Base-by-base conservation (phyloP, 2,113 vertebrate genomes). In the Varanus salvator region DNA sequence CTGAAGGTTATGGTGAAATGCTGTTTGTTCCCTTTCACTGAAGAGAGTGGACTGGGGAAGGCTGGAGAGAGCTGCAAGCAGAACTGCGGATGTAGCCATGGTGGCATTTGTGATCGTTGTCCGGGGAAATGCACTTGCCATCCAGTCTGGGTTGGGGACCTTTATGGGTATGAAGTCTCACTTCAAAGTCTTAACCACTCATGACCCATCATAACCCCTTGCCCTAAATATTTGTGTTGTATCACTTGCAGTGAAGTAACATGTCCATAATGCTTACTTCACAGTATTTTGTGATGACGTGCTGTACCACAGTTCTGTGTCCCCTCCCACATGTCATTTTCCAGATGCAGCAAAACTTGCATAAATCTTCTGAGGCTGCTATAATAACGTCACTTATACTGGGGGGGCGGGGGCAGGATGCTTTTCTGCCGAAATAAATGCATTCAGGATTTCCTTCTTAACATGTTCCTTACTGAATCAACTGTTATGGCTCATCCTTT, bases 71-170 rank as follows among this genome's bases (percentile, higher is more conserved):
- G 68, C 69, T 96, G 95, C 17, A 21, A 87, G 74, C 87, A 87
- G 89, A 95, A 93, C 89, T 96, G 95, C 38, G 93, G 84, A 90
- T 95, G 96, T 76, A 93, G 60, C 11, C 93, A 92, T 0, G 88
- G 88, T 84, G 95, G 96, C 0, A 44, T 81, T 89, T 96, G 95
- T 87, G 93, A 96, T 14, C 87, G 34, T 69, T 68, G 1, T 77
- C 94, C 71, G 0, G 92, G 93, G 64, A 94, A 60, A 71, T 96
- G 94, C 31, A 3, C 84, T 31, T 96, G 94, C 87, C 91, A 0
- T 0, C 23, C 91, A 0, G 95, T 95, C 89, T 96, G 96, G 95
- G 90, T 87, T 0, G 96, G 95, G 78, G 85, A 94, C 11, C 78
- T 0, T 78, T 96, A 44, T 31, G 48, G 93, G 94, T 96, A 92